Evolutionary conservation across 2,888 invertebrate species (phyloP).

Genomic region (Amitus sp.): DNA sequence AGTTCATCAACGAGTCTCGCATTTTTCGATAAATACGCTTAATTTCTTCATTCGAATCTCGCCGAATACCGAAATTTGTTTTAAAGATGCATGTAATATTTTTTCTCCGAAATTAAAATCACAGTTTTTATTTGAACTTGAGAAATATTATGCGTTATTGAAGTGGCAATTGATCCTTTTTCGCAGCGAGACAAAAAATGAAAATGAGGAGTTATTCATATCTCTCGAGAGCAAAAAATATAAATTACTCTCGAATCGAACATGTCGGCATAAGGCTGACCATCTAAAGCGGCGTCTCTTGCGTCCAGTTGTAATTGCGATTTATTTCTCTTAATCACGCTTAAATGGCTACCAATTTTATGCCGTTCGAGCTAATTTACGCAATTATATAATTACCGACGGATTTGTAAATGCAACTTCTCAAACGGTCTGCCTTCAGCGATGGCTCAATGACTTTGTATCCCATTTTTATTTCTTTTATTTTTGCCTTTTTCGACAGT

Average conservation of each 20-base stretch:
- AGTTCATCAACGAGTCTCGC: not conserved
- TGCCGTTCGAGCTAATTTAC: conserved; percentile 60
- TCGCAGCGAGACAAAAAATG: no score
- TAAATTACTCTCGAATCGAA: not conserved
- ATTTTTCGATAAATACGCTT: not conserved
- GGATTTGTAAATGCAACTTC: conserved; percentile 44
- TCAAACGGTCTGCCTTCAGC: conserved; percentile 49
- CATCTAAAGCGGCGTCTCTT: conserved; percentile 45
- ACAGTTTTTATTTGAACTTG: no score
- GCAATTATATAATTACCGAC: conserved; percentile 62
- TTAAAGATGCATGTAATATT: no score
- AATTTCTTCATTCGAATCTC: not conserved
- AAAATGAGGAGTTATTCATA: not conserved
- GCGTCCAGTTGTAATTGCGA: conserved; percentile 57
- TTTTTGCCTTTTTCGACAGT: not conserved
- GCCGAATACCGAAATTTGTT: no score
- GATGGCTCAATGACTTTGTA: conserved; percentile 43
- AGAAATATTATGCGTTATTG: no score
- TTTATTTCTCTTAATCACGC: conserved; percentile 62
- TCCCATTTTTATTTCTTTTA: conserved; percentile 3
- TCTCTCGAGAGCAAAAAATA: not conserved
- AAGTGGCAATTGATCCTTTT: no score
- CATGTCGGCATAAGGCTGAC: conserved; percentile 26
- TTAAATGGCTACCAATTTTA: conserved; percentile 62
- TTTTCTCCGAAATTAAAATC: no score